Evolutionary conservation across 2,888 invertebrate genomes (phyloP).

Genomic region (Phania funesta): DNA sequence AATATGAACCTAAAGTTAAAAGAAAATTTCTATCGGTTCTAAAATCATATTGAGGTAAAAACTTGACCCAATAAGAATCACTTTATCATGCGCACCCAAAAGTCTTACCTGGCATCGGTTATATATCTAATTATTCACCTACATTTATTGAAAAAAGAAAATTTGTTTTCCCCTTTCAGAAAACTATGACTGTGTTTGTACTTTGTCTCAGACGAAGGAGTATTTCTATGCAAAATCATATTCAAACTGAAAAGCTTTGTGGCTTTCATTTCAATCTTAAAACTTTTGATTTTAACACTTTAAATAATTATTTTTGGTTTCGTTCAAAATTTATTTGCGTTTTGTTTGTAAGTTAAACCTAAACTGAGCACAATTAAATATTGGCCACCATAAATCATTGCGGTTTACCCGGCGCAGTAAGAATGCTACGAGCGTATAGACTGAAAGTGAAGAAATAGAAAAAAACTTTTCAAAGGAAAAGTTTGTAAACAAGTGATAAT

Average conservation of each 20-base stretch:
- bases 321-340: not conserved
- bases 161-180: no score
- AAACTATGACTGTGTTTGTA: no score
- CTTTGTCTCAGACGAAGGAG: no score
- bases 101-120: no score
- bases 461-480: no score
- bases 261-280: not conserved
- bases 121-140: no score
- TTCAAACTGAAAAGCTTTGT: not conserved
- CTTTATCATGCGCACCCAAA: no score
- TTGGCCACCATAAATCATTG: conserved; percentile 57
- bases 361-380: conserved; percentile 42
- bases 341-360: not conserved
- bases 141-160: no score
- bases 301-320: not conserved
- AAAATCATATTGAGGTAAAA: no score
- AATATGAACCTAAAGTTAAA: conserved; percentile 2
- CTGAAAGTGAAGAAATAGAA: no score
- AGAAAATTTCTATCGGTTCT: not conserved
- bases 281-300: not conserved
- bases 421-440: not conserved
- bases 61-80: no score
- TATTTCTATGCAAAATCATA: not conserved
- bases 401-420: conserved; percentile 34
- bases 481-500: no score